Base-by-base conservation (phyloP, 2,888 invertebrate genomes). In the Apamea epomidion region DNA sequence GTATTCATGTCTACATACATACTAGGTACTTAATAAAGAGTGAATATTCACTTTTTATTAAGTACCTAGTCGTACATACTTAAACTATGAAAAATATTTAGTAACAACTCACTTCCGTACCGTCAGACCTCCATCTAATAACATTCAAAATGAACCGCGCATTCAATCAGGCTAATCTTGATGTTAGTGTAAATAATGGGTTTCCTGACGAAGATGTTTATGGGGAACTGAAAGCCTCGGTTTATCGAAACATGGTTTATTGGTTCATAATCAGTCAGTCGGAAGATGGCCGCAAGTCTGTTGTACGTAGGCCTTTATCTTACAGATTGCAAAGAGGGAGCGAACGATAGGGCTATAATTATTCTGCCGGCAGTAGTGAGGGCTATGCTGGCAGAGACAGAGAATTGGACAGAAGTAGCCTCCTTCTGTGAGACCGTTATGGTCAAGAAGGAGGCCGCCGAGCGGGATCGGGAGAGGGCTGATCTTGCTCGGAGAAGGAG, bases 201-300 rank as follows among this genome's bases (percentile, higher is more conserved):
- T 58, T 64, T 62, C 18, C 72, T 73, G 62, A 69, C 48, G 58
- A 37, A 42, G 6, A 73, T 73, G 7, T 68, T 48, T 48, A 69
- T 76, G 70, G 58, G 42, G 48, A 69, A n/a, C 18, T 58, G 54
- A 32, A 70, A 65, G 25, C 54, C 18, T 60, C 25, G n/a, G 75
- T 71, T 67, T 58, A 79, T n/a, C 76, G 37, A 54, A 62, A n/a
- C 37, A 60, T 72, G 45, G 16, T 68, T 72, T 32, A 54, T 67
- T 8, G 37, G n/a, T 25, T 54, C 58, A 51, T 51, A 21, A 51
- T 18, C 54, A 45, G 29, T 58, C 58, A 51, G 64, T 67, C 62
- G 54, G 72, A 64, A 72, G 16, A 51, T 21, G 62, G 62, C n/a
- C 54, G 42, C 72, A 25, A 72, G 10, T 14, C 12, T 42, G 42